Conservation (phyloP, 2,888 invertebrate genomes). For the Erebia palarica region DNA sequence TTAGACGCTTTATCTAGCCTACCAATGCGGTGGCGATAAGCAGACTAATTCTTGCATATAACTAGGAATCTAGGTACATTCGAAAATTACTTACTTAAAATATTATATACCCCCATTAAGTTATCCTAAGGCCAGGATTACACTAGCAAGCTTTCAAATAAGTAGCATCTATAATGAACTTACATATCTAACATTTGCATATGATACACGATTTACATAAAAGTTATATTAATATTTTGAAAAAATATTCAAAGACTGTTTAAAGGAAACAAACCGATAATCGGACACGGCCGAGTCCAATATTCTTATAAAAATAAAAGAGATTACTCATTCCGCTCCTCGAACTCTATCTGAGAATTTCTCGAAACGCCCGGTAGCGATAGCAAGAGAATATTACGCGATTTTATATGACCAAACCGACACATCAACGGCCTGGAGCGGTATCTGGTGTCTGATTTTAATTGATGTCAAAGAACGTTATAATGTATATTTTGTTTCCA, state of each 20-base stretch:
- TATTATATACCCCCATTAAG: too few species aligned
- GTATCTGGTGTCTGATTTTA: not conserved
- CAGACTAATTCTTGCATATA: too few species aligned
- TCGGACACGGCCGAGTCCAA: constrained; percentile 56
- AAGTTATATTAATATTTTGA: constrained; percentile 13
- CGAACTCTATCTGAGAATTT: constrained; percentile 79
- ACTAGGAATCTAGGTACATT: too few species aligned
- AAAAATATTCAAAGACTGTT: constrained; percentile 35
- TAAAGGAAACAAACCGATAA: constrained; percentile 68
- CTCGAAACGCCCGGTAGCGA: constrained; percentile 67
- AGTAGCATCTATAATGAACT: too few species aligned
- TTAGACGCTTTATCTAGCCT: too few species aligned
- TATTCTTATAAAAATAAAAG: constrained; percentile 79
- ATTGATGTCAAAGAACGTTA: not conserved
- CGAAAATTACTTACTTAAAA: too few species aligned
- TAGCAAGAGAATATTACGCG: constrained; percentile 47
- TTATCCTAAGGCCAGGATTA: too few species aligned
- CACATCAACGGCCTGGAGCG: not conserved
- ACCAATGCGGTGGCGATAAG: too few species aligned
- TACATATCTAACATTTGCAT: too few species aligned
- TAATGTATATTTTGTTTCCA: not conserved
- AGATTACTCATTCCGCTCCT: constrained; percentile 79
- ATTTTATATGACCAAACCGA: not conserved
- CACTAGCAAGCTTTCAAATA: too few species aligned
- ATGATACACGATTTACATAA: too few species aligned